Base-by-base conservation (phyloP, 92 coral and sea anemone genomes). In the Scolanthus callimorphus region DNA sequence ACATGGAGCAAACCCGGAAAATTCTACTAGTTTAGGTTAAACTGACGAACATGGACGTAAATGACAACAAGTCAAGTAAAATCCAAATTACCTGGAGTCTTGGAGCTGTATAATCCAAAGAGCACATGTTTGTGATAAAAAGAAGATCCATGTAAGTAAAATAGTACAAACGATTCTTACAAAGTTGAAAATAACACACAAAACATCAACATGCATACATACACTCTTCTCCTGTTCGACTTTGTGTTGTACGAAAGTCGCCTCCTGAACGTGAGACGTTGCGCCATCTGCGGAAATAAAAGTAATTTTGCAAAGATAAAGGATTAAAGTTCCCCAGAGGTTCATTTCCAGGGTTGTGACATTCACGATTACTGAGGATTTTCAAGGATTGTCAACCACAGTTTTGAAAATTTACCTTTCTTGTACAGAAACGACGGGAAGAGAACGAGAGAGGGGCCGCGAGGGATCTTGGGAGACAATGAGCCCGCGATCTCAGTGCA, bases 51-150 rank as follows among this genome's bases (percentile, higher is more conserved):
- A n/a, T n/a, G n/a, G n/a, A n/a, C n/a, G n/a, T n/a, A n/a, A n/a
- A n/a, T n/a, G n/a, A n/a, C n/a, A n/a, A n/a, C n/a, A n/a, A n/a
- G n/a, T n/a, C n/a, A n/a, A n/a, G n/a, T n/a, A n/a, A n/a, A n/a
- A n/a, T n/a, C n/a, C n/a, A n/a, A n/a, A n/a, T n/a, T 88, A 91
- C 97, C 97, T 62, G 97, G 97, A 1, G 97, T 91, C 68, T 91
- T 91, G 28, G 97, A 91, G 72, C 97, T 91, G 82, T 59, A 37
- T 31, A 49, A 45, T 59, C 49, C 55, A 49, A 17, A 17, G 21
- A 20, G 23, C 38, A 62, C 29, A 65, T 31, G 4, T 17, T 30
- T 57, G 11, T 27, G 49, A 64, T 55, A 66, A 13, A 47, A 27
- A 67, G 64, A 31, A 34, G 15, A n/a, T n/a, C n/a, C n/a, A n/a